phyloP scores from a whole-genome alignment of 2,797 vertebrate species.

The Mionectes olivaceus region DNA sequence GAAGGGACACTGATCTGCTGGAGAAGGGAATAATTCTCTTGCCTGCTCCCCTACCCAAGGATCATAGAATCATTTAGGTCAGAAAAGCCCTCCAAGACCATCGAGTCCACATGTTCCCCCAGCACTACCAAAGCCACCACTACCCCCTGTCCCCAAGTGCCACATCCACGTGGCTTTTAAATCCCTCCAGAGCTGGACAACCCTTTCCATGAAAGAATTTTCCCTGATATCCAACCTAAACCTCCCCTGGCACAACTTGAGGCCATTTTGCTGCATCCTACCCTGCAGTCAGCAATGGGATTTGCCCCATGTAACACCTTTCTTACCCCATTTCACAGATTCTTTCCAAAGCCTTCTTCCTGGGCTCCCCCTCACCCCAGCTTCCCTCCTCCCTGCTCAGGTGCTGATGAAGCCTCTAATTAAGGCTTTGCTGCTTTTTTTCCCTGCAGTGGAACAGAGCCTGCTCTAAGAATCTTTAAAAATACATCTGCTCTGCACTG shows the following conservation, averaged over 20 bases:
- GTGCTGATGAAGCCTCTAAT: neutral
- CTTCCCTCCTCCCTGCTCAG: neutral
- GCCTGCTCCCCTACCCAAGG: neutral
- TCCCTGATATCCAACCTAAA: too few relatives aligned
- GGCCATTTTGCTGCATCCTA: neutral
- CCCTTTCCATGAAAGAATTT: too few relatives aligned
- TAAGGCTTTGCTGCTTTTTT: conserved; percentile 8
- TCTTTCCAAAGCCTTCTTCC: neutral
- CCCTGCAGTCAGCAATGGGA: neutral
- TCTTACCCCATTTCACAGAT: neutral
- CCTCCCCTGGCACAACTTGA: too few relatives aligned
- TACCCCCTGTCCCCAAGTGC: too few relatives aligned
- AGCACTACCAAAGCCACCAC: too few relatives aligned
- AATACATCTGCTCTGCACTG: conserved; percentile 46
- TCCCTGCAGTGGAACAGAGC: conserved; percentile 14
- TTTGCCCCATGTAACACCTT: neutral
- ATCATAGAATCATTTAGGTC: too few relatives aligned
- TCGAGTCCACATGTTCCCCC: too few relatives aligned
- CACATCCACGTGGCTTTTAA: too few relatives aligned
- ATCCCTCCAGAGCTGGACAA: too few relatives aligned
- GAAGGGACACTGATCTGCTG: accelerated
- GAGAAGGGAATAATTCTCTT: neutral
- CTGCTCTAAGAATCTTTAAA: conserved; percentile 54
- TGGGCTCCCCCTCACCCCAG: neutral
- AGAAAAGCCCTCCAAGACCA: too few relatives aligned